phyloP scores from a whole-genome alignment of 2,797 vertebrate species.

The Trichosurus vulpecula region DNA sequence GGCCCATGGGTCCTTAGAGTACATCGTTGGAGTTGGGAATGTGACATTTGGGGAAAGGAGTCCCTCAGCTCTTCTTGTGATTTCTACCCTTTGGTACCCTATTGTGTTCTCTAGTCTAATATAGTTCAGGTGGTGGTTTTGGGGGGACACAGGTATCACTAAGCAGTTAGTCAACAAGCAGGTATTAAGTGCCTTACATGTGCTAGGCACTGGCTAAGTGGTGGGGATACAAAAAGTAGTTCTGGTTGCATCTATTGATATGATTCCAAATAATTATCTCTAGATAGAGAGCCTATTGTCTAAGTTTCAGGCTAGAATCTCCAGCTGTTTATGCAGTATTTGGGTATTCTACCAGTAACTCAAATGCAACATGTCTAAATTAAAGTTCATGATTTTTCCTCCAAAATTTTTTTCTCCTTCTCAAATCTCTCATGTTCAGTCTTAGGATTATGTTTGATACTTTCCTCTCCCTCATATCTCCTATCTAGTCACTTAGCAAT shows the following conservation, averaged over 20 bases:
- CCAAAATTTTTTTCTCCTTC: neutral
- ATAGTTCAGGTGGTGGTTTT: neutral
- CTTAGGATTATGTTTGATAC: neutral
- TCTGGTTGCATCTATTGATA: neutral
- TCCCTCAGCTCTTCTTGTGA: neutral
- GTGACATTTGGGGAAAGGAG: neutral
- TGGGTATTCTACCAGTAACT: neutral
- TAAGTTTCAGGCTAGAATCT: neutral
- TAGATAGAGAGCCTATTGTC: neutral
- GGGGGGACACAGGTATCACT: neutral
- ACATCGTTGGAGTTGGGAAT: neutral
- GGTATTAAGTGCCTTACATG: neutral
- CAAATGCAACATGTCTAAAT: neutral
- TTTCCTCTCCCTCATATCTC: neutral
- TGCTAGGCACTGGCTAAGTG: neutral
- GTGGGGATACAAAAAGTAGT: neutral
- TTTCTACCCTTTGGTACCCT: neutral
- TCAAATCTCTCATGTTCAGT: neutral
- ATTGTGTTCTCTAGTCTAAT: neutral
- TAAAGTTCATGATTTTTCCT: neutral
- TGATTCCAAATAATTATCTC: neutral
- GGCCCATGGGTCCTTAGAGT: neutral
- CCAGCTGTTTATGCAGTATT: neutral
- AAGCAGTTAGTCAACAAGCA: neutral
- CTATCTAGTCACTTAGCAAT: neutral